These are phyloP conservation scores for Alosa sapidissima DNA, from an alignment of 2,797 vertebrate genomes.

Conservation along the genomic window DNA sequence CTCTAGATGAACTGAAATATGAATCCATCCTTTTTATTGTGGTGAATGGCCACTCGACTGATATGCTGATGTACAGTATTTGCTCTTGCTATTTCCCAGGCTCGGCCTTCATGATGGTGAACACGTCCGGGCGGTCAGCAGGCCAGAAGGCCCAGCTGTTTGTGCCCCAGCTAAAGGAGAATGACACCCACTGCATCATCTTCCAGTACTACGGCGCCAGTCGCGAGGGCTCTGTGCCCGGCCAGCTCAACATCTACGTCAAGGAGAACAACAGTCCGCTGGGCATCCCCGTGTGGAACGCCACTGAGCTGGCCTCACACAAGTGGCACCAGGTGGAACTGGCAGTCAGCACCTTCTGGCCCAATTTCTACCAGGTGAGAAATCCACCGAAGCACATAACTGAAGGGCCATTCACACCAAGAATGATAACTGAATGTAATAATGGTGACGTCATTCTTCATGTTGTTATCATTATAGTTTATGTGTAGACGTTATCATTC, in stretches of 20 bases:
- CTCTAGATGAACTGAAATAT: not conserved
- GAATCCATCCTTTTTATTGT: not conserved
- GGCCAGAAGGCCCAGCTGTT: constrained; percentile 85
- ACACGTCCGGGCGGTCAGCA: constrained; percentile 78
- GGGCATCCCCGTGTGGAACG: constrained; percentile 87
- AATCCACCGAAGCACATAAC: not conserved
- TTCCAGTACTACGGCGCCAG: constrained; percentile 88
- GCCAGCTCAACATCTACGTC: constrained; percentile 85
- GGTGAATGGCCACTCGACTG: not conserved
- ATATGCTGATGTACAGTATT: not conserved
- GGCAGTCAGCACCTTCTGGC: constrained; percentile 96
- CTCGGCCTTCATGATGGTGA: constrained; percentile 87
- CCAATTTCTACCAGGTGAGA: constrained; percentile 92
- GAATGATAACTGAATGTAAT: no score
- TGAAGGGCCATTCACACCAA: no score
- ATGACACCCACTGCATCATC: constrained; percentile 93
- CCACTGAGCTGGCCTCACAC: constrained; percentile 78
- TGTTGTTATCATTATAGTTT: no score
- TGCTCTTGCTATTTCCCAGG: constrained; percentile 62
- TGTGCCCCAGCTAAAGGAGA: constrained; percentile 89
- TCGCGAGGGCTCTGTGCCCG: constrained; percentile 78
- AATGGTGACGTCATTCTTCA: no score
- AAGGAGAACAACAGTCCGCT: constrained; percentile 88
- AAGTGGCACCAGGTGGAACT: constrained; percentile 89
- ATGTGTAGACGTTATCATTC: no score